Evolutionary conservation across 2,888 invertebrate species (phyloP).

Genomic region (Drosophila infuscata): DNA sequence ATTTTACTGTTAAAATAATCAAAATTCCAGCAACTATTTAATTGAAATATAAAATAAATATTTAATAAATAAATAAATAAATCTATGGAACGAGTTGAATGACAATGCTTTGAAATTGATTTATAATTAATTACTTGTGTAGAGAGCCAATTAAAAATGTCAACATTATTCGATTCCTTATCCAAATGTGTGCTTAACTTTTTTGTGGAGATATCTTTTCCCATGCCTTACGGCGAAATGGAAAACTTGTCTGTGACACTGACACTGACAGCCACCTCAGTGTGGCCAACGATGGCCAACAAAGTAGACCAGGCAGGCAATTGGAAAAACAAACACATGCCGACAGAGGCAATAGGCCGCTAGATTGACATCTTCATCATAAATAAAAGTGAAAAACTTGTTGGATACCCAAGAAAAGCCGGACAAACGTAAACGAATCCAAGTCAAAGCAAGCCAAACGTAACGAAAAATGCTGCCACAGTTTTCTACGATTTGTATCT

Average conservation of each 20-base stretch:
- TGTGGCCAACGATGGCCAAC: constrained; percentile 37
- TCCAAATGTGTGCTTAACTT: constrained; percentile 39
- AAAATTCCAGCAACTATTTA: not conserved
- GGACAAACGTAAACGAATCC: constrained; percentile 36
- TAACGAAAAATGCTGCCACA: constrained; percentile 55
- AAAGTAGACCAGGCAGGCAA: constrained; percentile 52
- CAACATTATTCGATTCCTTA: constrained; percentile 39
- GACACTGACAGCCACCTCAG: constrained; percentile 66
- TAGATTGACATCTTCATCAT: constrained; percentile 83
- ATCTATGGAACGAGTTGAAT: not conserved
- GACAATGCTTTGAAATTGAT: not conserved
- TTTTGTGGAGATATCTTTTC: constrained; percentile 53
- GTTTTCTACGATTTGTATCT: constrained; percentile 57
- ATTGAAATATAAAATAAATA: not conserved
- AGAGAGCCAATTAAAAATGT: constrained; percentile 50
- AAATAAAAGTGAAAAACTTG: constrained; percentile 82
- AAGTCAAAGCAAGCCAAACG: constrained; percentile 27
- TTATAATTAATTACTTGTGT: constrained; percentile 24
- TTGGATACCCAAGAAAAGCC: constrained; percentile 42
- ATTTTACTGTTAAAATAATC: not conserved
- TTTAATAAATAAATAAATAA: not conserved
- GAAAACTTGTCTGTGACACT: constrained; percentile 62
- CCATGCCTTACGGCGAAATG: constrained; percentile 53
- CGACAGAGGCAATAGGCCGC: constrained; percentile 58
- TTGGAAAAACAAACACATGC: constrained; percentile 76